These are phyloP conservation scores for Scrobipalpa costella DNA, from an alignment of 2,888 invertebrate species.

Conservation along the genomic window DNA sequence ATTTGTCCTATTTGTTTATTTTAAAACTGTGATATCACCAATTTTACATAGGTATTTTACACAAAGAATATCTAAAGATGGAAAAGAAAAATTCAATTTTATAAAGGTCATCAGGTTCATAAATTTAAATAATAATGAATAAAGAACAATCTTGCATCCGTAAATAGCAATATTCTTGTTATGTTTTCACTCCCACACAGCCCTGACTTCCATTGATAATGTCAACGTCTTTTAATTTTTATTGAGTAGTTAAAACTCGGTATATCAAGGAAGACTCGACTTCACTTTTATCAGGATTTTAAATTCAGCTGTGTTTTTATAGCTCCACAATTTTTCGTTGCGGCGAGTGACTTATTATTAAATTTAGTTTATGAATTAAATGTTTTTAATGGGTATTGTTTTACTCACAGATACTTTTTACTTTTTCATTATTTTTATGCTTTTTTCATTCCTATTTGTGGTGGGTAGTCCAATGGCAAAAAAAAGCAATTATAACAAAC, in stretches of 20 bases:
- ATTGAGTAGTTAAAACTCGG: constrained; percentile 35
- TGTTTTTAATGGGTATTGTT: not conserved
- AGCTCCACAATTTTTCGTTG: constrained; percentile 2
- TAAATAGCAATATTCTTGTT: too few species aligned
- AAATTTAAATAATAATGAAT: too few species aligned
- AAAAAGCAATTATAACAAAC: too few species aligned
- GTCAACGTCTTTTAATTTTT: constrained; percentile 42
- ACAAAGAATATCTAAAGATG: too few species aligned
- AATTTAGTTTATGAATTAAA: not conserved
- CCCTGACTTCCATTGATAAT: constrained; percentile 39
- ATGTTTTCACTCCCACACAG: constrained; percentile 29
- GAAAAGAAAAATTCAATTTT: too few species aligned
- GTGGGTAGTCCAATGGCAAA: too few species aligned
- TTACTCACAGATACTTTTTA: not conserved
- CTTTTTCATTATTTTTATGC: not conserved
- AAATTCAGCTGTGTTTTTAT: constrained; percentile 22
- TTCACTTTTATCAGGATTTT: constrained; percentile 10
- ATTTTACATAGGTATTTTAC: too few species aligned
- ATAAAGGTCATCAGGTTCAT: too few species aligned
- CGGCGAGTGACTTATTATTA: constrained; percentile 11
- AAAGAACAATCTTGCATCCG: too few species aligned
- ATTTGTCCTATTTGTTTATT: too few species aligned
- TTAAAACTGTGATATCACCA: too few species aligned
- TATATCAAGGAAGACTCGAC: constrained; percentile 22
- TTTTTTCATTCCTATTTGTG: not conserved